These are phyloP conservation scores for Eilema depressum DNA, from an alignment of 2,888 invertebrate species.

Conservation along the genomic window DNA sequence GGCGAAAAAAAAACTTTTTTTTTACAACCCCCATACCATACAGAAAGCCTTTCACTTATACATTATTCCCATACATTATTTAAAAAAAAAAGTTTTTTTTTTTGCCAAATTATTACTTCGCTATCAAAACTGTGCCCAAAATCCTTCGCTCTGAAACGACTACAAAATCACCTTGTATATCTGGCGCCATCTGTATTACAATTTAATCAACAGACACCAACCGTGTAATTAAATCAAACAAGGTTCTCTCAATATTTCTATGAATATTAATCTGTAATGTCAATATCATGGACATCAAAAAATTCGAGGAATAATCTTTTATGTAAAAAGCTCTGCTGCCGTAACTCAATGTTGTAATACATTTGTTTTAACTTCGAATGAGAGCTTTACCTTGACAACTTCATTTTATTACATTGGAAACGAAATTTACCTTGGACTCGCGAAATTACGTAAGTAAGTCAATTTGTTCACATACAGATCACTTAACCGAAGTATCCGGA, in stretches of 20 bases:
- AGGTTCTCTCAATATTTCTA: not conserved
- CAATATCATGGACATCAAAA: slow-evolving; percentile 2
- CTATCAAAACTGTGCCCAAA: too few relatives aligned
- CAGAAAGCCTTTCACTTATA: too few relatives aligned
- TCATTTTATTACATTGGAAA: slow-evolving; percentile 37
- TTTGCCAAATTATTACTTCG: too few relatives aligned
- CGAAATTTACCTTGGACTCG: slow-evolving; percentile 34
- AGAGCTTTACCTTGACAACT: slow-evolving; percentile 44
- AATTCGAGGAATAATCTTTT: not conserved
- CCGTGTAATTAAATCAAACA: not conserved
- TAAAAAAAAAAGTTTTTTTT: too few relatives aligned
- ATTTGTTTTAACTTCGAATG: slow-evolving; percentile 32
- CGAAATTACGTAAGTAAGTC: slow-evolving; percentile 41
- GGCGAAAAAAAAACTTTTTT: too few relatives aligned
- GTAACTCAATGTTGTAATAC: slow-evolving; percentile 16
- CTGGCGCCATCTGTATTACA: not conserved
- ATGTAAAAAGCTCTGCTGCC: not conserved
- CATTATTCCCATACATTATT: too few relatives aligned
- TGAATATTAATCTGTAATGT: not conserved
- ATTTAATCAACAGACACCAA: not conserved
- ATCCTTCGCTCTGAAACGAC: too few relatives aligned
- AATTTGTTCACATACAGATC: slow-evolving; percentile 38
- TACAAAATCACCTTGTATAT: too few relatives aligned
- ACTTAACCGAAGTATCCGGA: slow-evolving; percentile 21
- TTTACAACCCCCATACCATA: too few relatives aligned